Evolutionary conservation across 2,888 invertebrate species (phyloP).

Genomic region (Neocrepidodera transversa): DNA sequence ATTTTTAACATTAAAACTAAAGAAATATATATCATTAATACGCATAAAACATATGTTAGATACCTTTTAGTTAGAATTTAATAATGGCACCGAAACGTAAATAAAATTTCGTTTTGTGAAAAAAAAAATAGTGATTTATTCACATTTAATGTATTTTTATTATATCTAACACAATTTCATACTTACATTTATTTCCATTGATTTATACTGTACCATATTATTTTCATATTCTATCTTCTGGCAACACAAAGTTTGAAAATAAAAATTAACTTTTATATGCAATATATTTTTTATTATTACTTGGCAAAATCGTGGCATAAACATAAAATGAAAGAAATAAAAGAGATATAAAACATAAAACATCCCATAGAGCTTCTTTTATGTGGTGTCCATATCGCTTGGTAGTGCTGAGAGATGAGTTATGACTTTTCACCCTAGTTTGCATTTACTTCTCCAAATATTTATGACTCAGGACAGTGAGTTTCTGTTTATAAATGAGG

Average conservation of each 20-base stretch:
- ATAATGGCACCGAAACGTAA: too few relatives aligned
- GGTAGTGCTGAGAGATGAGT: constrained; percentile 37
- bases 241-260: constrained; percentile 33
- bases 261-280: constrained; percentile 55
- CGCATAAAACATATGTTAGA: too few relatives aligned
- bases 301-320: constrained; percentile 54
- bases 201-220: constrained; percentile 23
- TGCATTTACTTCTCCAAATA: constrained; percentile 41
- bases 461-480: constrained; percentile 32
- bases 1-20: too few relatives aligned
- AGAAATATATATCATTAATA: too few relatives aligned
- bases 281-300: constrained; percentile 56
- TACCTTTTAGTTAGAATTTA: too few relatives aligned
- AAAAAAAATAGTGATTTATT: too few relatives aligned
- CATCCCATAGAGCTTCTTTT: constrained; percentile 52
- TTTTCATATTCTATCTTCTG: constrained; percentile 17
- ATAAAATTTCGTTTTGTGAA: too few relatives aligned
- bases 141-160: too few relatives aligned
- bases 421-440: constrained; percentile 38
- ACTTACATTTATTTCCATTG: constrained; percentile 23
- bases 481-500: background rate
- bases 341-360: constrained; percentile 56
- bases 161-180: too few relatives aligned
- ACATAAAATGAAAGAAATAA: constrained; percentile 56
- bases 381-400: constrained; percentile 53